Base-by-base conservation (phyloP, 2,888 invertebrate genomes). In the Nezara viridula region DNA sequence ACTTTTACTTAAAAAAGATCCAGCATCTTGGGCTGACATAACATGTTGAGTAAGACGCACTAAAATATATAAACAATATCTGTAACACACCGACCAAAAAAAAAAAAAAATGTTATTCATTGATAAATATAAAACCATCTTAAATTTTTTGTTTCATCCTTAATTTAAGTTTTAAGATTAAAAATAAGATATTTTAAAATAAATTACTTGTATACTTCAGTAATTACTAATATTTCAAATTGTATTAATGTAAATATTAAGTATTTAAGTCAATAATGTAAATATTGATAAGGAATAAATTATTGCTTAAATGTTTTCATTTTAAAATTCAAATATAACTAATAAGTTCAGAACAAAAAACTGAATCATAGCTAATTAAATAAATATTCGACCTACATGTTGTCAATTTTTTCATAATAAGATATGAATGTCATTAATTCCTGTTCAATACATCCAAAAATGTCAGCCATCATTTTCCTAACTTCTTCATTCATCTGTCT, bases 11-110 rank as follows among this genome's bases (percentile, higher is more conserved):
- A 98, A 94, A 93, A 97, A 98, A 50, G 97, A 97, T 90, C 97
- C 97, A 87, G 96, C 95, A 92, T 97, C 96, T 93, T 97, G 96
- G 0, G 97, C 96, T 49, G 97, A 96, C 95, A 98, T 96, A 47
- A 98, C 98, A 92, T 99, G 98, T 92, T 98, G 96, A 91, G 98
- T 97, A 92, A 98, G 94, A 91, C 97, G 95, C 24, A 98, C 98
- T 92, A 99, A 94, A 90, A 98, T 97, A 91, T 98, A 97, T 95
- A 99, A 97, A 88, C 98, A 98, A 92, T 98, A 98, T 93, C 98
- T 98, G 92, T 89, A 93, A 92, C 91, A 88, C 5, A 10, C 5
- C 5, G 7, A 44, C 5, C 5, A 89, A 73, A 90, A 90, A 66
- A 77, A 44, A 49, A 86, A 66, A 1, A 24, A 7, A n/a, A n/a